These are phyloP conservation scores for Drosophila nasuta DNA, from an alignment of 1,140 invertebrate genomes.

Conservation along the genomic window DNA sequence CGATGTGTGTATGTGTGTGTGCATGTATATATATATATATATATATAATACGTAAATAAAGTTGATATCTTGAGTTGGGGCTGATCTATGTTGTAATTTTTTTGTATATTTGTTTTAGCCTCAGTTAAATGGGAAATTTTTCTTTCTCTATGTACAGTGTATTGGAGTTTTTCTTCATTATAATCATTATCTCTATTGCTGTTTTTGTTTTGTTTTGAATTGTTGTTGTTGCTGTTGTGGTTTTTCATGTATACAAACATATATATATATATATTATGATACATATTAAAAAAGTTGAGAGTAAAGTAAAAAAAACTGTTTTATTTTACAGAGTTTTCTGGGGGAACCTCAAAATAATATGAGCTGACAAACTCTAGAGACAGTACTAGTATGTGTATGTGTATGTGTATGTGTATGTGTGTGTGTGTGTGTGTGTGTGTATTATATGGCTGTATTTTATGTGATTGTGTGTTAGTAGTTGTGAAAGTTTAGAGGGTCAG, in stretches of 20 bases:
- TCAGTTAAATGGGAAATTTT: not conserved
- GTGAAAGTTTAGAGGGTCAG: constrained; percentile 41
- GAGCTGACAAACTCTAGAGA: constrained; percentile 61
- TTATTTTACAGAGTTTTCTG: constrained; percentile 55
- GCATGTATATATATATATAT: constrained; percentile 19
- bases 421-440: constrained; percentile 25
- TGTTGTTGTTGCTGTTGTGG: constrained; percentile 21
- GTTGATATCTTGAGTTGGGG: constrained; percentile 3
- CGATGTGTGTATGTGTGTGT: constrained; percentile 1
- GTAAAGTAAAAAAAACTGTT: constrained; percentile 49
- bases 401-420: too few relatives aligned
- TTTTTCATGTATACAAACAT: constrained; percentile 19
- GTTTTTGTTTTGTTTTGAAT: constrained; percentile 4
- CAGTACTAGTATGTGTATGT: constrained; percentile 41
- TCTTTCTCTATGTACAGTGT: constrained; percentile 25
- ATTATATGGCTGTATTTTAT: constrained; percentile 15
- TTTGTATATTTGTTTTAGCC: not conserved
- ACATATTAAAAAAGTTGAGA: constrained; percentile 45
- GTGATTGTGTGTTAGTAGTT: constrained; percentile 28
- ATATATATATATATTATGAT: constrained; percentile 8
- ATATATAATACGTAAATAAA: constrained; percentile 15
- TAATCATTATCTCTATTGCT: constrained; percentile 10
- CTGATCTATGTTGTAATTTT: not conserved
- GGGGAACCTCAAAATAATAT: constrained; percentile 37
- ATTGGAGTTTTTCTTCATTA: constrained; percentile 14